Evolutionary conservation across 1,140 invertebrate genomes (phyloP).

Genomic region (Lepidostoma basale): DNA sequence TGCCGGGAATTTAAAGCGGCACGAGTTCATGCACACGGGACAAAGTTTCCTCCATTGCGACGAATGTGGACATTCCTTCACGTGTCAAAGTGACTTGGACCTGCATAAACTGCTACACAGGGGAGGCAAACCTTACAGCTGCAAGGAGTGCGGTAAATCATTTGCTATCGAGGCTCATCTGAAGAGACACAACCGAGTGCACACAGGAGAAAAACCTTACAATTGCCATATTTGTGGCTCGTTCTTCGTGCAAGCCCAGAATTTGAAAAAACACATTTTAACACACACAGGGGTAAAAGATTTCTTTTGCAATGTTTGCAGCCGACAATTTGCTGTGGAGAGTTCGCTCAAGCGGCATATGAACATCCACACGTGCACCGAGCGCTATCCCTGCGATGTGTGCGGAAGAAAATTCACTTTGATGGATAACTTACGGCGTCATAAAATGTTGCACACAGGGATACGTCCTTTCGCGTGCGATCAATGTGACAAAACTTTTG

Average conservation of each 20-base stretch:
- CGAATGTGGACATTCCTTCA: background rate
- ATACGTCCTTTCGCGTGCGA: background rate
- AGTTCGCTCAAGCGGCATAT: conserved; percentile 2
- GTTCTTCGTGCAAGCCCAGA: background rate
- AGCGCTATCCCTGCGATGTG: background rate
- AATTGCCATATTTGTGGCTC: too few relatives aligned
- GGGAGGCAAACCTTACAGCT: background rate
- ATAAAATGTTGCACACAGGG: background rate
- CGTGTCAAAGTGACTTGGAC: background rate
- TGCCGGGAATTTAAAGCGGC: background rate
- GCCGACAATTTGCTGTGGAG: background rate
- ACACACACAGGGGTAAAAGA: background rate
- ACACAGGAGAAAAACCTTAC: too few relatives aligned
- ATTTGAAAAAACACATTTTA: conserved; percentile 4
- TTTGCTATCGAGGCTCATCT: background rate
- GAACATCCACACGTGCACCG: background rate
- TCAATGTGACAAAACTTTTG: background rate
- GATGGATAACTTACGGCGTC: background rate
- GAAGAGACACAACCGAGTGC: background rate
- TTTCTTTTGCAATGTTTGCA: conserved; percentile 6
- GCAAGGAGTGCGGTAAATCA: background rate
- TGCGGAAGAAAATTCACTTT: background rate
- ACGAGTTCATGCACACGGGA: background rate
- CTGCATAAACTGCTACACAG: background rate
- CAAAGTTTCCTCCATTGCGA: background rate